Conservation (phyloP, 2,888 invertebrate species). For the Melangyna quadrimaculata region DNA sequence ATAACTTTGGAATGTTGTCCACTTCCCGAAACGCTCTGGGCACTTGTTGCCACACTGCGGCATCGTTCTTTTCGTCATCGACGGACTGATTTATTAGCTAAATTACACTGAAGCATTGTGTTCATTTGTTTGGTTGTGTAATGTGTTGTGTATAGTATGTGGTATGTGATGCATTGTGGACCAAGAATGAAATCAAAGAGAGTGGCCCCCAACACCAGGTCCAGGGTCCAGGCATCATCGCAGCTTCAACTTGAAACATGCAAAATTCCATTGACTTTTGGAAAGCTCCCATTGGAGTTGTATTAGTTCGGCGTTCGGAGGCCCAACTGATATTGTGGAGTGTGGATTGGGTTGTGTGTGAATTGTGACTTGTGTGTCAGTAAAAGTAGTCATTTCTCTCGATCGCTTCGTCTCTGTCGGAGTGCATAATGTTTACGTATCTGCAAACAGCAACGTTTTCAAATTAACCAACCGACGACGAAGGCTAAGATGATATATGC, state of each 20-base stretch:
- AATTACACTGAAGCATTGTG: constrained; percentile 63
- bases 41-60: constrained; percentile 70
- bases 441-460: constrained; percentile 68
- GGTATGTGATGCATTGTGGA: constrained; percentile 2
- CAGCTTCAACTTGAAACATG: constrained; percentile 31
- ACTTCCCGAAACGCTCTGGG: constrained; percentile 65
- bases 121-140: constrained; percentile 10
- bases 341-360: constrained; percentile 37
- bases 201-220: not conserved
- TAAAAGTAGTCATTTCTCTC: constrained; percentile 59
- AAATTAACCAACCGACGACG: constrained; percentile 71
- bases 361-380: constrained; percentile 37
- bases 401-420: constrained; percentile 23
- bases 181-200: constrained; percentile 37
- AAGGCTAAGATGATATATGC: constrained; percentile 71
- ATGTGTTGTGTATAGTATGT: not conserved
- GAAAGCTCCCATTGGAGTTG: constrained; percentile 37
- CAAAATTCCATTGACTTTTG: constrained; percentile 50
- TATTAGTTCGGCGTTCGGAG: not conserved
- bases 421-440: constrained; percentile 63
- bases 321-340: not conserved
- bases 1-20: constrained; percentile 62
- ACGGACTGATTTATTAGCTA: constrained; percentile 67
- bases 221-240: too few relatives aligned
- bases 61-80: constrained; percentile 66